Percentiles rank a stretch among this genome's conserved stretches.
Conservation (phyloP, 1,140 invertebrate genomes). For the Pogonognathellus flavescens region DNA sequence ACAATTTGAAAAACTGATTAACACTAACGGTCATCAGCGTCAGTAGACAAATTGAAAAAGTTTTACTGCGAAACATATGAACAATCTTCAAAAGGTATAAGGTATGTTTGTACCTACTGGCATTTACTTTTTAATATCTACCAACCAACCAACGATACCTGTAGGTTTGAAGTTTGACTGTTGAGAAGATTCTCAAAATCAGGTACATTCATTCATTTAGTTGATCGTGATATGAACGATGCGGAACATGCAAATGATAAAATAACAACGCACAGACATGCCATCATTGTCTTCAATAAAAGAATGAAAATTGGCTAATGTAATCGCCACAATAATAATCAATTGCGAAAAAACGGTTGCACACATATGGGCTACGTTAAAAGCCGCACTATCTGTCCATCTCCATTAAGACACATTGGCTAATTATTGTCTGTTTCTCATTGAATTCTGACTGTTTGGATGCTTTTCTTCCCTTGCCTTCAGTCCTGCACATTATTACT, state of each 20-base stretch:
- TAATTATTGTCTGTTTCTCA: neutral
- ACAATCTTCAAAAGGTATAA: too few relatives aligned
- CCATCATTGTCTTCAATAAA: neutral
- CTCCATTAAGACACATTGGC: neutral
- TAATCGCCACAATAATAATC: neutral
- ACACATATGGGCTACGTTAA: neutral
- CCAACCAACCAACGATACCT: too few relatives aligned
- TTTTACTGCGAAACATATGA: too few relatives aligned
- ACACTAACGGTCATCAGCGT: too few relatives aligned
- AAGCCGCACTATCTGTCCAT: neutral
- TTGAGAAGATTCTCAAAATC: too few relatives aligned
- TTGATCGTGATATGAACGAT: neutral
- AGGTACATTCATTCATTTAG: too few relatives aligned
- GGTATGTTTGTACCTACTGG: too few relatives aligned
- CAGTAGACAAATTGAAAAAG: too few relatives aligned
- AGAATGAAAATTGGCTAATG: slow-evolving; percentile 15
- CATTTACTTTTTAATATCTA: too few relatives aligned
- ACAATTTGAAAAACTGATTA: too few relatives aligned
- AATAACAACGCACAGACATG: neutral
- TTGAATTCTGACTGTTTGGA: neutral
- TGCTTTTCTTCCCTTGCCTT: neutral
- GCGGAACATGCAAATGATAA: slow-evolving; percentile 1
- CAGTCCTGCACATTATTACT: neutral
- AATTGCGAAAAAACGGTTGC: neutral
- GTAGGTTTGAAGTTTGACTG: too few relatives aligned